Conservation (phyloP, 2,113 vertebrate genomes). For the Acanthisitta chloris region DNA sequence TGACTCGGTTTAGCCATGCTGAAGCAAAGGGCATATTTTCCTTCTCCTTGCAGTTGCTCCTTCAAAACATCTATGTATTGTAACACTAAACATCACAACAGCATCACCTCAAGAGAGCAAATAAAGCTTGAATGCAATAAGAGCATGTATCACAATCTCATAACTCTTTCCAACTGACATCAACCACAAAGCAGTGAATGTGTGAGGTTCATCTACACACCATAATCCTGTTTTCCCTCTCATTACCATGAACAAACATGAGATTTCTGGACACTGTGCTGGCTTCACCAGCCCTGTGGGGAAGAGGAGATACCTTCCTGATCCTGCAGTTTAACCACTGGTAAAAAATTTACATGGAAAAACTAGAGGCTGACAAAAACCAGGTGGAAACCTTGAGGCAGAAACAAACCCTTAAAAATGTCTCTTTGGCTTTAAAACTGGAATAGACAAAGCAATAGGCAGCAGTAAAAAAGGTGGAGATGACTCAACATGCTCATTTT, state of each 20-base stretch:
- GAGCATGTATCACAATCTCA: fast-evolving
- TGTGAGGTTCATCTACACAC: not conserved
- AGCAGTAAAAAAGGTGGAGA: not conserved
- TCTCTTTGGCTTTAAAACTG: not conserved
- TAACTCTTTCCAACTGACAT: not conserved
- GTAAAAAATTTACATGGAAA: not conserved
- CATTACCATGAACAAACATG: not conserved
- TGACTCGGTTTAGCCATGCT: fast-evolving
- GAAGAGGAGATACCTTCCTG: not conserved
- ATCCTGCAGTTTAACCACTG: not conserved
- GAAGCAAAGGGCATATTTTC: not conserved
- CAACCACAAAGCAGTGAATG: not conserved
- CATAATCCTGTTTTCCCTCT: not conserved
- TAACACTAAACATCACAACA: not conserved
- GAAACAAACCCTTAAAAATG: not conserved
- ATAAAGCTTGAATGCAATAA: not conserved
- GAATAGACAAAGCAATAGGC: not conserved
- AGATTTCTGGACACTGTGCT: not conserved
- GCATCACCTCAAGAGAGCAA: not conserved
- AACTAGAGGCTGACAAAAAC: not conserved
- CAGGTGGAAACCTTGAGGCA: not conserved
- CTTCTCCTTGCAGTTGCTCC: not conserved
- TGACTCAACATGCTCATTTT: fast-evolving
- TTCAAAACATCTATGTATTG: fast-evolving
- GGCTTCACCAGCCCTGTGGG: not conserved